Evolutionary conservation across 1,140 invertebrate genomes (phyloP).

Genomic region (Triops longicaudatus): DNA sequence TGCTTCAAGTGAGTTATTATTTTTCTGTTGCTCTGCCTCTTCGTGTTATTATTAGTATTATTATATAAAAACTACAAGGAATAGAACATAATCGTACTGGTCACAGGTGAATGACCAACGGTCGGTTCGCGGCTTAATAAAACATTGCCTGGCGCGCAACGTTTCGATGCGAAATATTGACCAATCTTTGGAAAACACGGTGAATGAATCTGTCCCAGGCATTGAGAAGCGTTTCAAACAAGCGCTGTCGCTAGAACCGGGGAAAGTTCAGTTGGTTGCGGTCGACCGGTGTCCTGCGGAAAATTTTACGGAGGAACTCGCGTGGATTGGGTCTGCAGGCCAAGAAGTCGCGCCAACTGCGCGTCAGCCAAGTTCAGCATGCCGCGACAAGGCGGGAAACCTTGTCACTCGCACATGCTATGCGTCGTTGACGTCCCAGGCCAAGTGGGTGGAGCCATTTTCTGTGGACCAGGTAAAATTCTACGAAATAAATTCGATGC

Average conservation of each 20-base stretch:
- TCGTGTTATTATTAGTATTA: too few species aligned
- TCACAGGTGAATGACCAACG: too few species aligned
- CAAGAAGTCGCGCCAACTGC: neutral
- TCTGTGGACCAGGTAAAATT: neutral
- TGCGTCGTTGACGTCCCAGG: neutral
- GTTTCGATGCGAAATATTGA: too few species aligned
- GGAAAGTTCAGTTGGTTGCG: neutral
- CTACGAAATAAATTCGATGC: too few species aligned
- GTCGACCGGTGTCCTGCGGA: neutral
- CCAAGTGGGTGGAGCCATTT: neutral
- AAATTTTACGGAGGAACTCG: neutral
- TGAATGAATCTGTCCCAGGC: too few species aligned
- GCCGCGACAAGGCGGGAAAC: neutral
- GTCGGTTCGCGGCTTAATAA: too few species aligned
- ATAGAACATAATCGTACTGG: too few species aligned
- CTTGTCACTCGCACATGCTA: neutral
- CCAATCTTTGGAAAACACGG: too few species aligned
- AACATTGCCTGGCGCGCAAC: too few species aligned
- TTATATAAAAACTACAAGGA: too few species aligned
- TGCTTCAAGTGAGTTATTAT: neutral
- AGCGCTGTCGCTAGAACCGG: neutral
- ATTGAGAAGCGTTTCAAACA: too few species aligned
- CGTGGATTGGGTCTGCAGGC: neutral
- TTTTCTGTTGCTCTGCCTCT: too few species aligned
- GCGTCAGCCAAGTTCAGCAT: neutral